Evolutionary conservation across 2,888 invertebrate species (phyloP).

Genomic region (Ariolimax columbianus): DNA sequence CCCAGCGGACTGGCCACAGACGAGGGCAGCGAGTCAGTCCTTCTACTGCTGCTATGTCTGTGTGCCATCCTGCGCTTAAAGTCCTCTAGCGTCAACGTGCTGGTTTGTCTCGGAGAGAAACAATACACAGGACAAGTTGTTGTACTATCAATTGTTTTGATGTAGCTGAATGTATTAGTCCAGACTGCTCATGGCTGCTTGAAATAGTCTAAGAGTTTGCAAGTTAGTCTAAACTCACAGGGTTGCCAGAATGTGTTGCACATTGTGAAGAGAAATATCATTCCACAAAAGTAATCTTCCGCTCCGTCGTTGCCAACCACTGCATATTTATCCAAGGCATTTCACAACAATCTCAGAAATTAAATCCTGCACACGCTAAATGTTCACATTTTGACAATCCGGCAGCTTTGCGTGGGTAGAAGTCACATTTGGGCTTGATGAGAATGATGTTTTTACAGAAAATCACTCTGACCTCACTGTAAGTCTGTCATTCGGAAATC

Average conservation of each 20-base stretch:
- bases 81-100: slow-evolving; percentile 42
- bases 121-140: slow-evolving; percentile 30
- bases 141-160: slow-evolving; percentile 8
- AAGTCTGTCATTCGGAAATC: too few species aligned
- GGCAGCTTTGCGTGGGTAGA: neutral
- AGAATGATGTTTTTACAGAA: too few species aligned
- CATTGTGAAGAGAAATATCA: neutral
- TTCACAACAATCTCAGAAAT: neutral
- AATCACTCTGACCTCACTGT: too few species aligned
- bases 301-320: neutral
- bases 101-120: slow-evolving; percentile 22
- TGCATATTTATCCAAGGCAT: neutral
- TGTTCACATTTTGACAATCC: neutral
- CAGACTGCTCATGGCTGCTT: neutral
- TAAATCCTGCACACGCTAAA: neutral
- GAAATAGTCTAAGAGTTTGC: neutral
- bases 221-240: neutral
- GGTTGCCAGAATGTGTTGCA: neutral
- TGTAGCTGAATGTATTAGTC: neutral
- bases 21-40: slow-evolving; percentile 71
- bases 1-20: slow-evolving; percentile 69
- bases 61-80: slow-evolving; percentile 57
- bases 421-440: neutral
- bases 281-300: neutral
- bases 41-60: slow-evolving; percentile 66